Evolutionary conservation across 2,113 vertebrate species (phyloP), one percentile per base, ranked within the genome.

Genomic region (Pantherophis guttatus): DNA sequence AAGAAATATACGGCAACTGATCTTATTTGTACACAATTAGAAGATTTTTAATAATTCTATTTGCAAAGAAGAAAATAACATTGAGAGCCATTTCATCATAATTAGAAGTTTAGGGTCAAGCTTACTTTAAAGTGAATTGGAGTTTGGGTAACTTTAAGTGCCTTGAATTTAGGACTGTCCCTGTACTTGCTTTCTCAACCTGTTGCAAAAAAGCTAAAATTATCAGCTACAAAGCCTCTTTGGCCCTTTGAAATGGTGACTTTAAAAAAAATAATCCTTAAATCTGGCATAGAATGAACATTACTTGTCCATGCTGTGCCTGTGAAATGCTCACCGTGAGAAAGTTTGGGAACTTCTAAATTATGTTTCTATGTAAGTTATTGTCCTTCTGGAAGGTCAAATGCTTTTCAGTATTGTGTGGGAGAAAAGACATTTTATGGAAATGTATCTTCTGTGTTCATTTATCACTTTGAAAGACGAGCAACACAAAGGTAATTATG

Each of bases 341-440:
- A 85, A 90, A 58, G 8, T 33, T 50, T 90, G n/a, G 23, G 55
- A 29, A 33, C n/a, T 53, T 86, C 48, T 86, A 53, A 86, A 54
- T 54, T 44, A 86, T 57, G 15, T 50, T 94, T 94, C 91, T 29
- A 39, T 52, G 6, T 5, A 26, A 9, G 89, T 17, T 3, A 50
- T n/a, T 86, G 89, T 29, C 50, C 91, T 92, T 91, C 91, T 44
- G 70, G 55, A 90, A 91, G 57, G 57, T 29, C 70, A 86, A 86
- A 62, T 44, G n/a, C 33, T 52, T 91, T 94, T 91, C 88, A 88
- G 57, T 57, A 52, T 19, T 87, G 57, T 59, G 62, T 75, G 15
- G 26, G 11, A 12, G 39, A n/a, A 94, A 94, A 89, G n/a, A 93
- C 3, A 33, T 9, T 55, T 44, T 70, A 0, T 50, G 52, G 44